phyloP scores from a whole-genome alignment of 2,797 vertebrate genomes.

The Parauchenoglanis punctatus region DNA sequence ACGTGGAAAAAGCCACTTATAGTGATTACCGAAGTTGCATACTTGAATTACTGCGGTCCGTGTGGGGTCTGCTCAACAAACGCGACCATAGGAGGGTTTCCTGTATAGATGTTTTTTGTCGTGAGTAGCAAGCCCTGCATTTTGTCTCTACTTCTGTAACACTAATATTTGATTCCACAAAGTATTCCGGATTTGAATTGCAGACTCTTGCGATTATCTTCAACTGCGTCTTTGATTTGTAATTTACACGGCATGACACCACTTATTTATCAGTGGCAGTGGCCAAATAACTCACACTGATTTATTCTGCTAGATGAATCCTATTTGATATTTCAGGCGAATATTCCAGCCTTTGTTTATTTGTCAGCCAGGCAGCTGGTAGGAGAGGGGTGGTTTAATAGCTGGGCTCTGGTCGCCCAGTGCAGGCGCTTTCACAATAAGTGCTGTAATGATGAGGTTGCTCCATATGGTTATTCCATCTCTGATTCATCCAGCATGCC shows the following conservation, averaged over 20 bases:
- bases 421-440: slow-evolving; percentile 63
- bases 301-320: slow-evolving; percentile 18
- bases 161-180: background rate
- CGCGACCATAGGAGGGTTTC: background rate
- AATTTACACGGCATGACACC: slow-evolving; percentile 6
- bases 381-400: slow-evolving; percentile 61
- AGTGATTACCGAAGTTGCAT: too few relatives aligned
- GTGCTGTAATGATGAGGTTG: slow-evolving; percentile 65
- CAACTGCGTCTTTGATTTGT: slow-evolving; percentile 2
- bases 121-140: too few relatives aligned
- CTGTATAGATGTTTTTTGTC: background rate
- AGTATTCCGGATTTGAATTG: background rate
- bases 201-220: slow-evolving; percentile 20
- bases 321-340: slow-evolving; percentile 33
- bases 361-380: slow-evolving; percentile 60
- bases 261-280: slow-evolving; percentile 12
- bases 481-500: slow-evolving; percentile 37
- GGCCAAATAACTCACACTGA: slow-evolving; percentile 33
- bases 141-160: background rate
- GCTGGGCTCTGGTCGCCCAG: slow-evolving; percentile 58
- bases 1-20: too few relatives aligned
- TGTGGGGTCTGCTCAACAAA: background rate
- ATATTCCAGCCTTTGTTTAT: slow-evolving; percentile 37
- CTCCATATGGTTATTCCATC: slow-evolving; percentile 54
- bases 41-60: background rate